Evolutionary conservation across 2,113 vertebrate genomes (phyloP).

Genomic region (Dipodomys ordii): DNA sequence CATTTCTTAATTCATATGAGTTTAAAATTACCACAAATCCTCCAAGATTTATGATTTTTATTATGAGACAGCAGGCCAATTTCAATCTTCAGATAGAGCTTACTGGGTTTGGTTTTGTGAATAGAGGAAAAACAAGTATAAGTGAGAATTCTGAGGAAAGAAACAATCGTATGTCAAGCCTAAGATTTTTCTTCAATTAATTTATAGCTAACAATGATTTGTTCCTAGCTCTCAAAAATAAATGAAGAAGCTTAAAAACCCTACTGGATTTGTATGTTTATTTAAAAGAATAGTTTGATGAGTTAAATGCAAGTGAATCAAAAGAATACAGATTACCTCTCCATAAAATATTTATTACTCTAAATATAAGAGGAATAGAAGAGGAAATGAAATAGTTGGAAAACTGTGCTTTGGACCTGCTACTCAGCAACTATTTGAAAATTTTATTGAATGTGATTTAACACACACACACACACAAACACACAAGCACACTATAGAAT

Average conservation of each 20-base stretch:
- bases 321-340: constrained; percentile 34
- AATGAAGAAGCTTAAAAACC: neutral
- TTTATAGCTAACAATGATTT: constrained; percentile 16
- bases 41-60: neutral
- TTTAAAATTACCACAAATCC: neutral
- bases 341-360: neutral
- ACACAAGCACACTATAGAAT: no score
- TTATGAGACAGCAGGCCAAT: neutral
- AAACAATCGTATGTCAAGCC: neutral
- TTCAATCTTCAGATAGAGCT: constrained; percentile 2
- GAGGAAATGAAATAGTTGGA: neutral
- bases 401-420: neutral
- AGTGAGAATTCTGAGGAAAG: constrained; percentile 25
- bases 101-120: constrained; percentile 4
- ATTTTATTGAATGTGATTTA: neutral
- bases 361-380: constrained; percentile 51
- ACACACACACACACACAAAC: no score
- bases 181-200: constrained; percentile 35
- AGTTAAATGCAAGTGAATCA: constrained; percentile 62
- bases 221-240: constrained; percentile 48
- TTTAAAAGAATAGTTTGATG: constrained; percentile 25
- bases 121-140: constrained; percentile 17
- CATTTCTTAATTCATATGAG: neutral
- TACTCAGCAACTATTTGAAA: neutral
- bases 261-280: neutral